Evolutionary conservation across 2,113 vertebrate species (phyloP), one percentile per base, ranked within the genome.

Genomic region (Siniperca knerii): DNA sequence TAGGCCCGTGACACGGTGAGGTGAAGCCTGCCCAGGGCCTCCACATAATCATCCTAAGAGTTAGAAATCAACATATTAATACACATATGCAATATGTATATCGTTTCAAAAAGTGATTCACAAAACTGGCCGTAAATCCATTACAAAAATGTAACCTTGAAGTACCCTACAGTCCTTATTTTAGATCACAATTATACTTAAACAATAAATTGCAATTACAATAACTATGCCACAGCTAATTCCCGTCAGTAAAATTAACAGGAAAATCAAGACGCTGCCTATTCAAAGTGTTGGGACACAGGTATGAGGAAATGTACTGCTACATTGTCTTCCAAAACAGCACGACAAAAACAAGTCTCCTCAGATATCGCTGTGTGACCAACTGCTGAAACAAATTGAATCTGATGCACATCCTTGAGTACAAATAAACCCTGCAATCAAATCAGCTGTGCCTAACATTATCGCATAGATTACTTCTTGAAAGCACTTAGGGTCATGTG

Each of bases 1-100:
- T 99, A 99, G 79, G 98, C 98, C 93, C 98, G 97, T 16, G 98
- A 98, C 89, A 99, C 98, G 4, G 98, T 99, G 85, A 99, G 97
- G 92, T 99, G 98, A 75, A 99, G 97, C 94, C 98, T 95, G 65
- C 97, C 96, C 89, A 99, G 95, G 67, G 98, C 98, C 95, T 99
- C 98, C 96, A 99, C 98, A 69, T 99, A 99, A 93, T 99, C 98
- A 91, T 99, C 98, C 98, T 99, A 89, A n/a, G 21, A 68, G 23
- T 54, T 52, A 83, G 65, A 29, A 23, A 42, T 33, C 0, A 21
- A 50, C 5, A 9, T 2, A 48, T n/a, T n/a, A 23, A 66, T 9
- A 62, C 42, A 77, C 16, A 9, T 0, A 10, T 20, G 0, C 4
- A 73, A n/a, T 4, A 29, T 15, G 55, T 6, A 16, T n/a, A 78